Evolutionary conservation across 2,113 vertebrate genomes (phyloP).

Genomic region (Myrmophylax atrothorax): DNA sequence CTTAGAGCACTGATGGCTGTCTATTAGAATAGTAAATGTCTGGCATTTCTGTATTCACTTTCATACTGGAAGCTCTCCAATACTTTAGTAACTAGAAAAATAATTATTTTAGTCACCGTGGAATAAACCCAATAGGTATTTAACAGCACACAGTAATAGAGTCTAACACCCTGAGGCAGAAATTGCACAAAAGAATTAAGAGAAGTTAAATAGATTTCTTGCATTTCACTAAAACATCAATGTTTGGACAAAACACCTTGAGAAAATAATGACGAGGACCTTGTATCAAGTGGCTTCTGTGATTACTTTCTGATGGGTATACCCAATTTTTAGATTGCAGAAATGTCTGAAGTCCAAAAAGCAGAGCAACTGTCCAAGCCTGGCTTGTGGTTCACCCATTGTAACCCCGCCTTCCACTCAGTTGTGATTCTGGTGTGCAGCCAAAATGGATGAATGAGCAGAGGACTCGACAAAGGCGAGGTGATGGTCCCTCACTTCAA

Average conservation of each 20-base stretch:
- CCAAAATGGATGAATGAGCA: background rate
- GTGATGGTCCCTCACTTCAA: background rate
- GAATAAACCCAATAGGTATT: background rate
- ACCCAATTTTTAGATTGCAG: background rate
- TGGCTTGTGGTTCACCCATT: background rate
- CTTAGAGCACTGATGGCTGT: background rate
- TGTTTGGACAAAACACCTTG: background rate
- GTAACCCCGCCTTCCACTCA: background rate
- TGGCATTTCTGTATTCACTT: background rate
- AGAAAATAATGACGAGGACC: background rate
- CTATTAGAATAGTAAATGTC: background rate
- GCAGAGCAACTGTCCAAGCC: background rate
- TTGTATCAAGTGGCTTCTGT: background rate
- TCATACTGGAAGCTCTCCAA: background rate
- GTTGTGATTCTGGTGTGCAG: background rate
- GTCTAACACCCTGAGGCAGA: background rate
- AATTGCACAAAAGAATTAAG: background rate
- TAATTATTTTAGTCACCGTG: background rate
- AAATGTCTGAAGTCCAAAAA: background rate
- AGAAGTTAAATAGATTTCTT: background rate
- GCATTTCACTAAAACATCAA: background rate
- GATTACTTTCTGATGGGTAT: background rate
- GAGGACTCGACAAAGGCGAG: background rate
- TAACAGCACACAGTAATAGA: background rate
- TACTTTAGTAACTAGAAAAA: constrained; percentile 3